Base-by-base conservation (phyloP, 2,113 vertebrate genomes). In the Thermophis baileyi region DNA sequence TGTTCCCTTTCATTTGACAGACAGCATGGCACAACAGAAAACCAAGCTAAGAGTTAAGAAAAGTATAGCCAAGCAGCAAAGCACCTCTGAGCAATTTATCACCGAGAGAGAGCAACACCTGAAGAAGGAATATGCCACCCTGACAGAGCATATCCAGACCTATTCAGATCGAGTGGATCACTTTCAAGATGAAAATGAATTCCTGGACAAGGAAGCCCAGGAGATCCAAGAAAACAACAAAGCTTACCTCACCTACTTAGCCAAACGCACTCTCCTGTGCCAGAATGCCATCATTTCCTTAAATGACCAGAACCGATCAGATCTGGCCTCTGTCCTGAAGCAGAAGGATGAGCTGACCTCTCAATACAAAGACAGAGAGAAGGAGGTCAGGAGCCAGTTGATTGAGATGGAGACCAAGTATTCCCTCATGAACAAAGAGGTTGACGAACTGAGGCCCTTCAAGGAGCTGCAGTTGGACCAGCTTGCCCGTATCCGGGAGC, bases 391-490 rank as follows among this genome's bases (percentile, higher is more conserved):
- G 55, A 88, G 91, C 85, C 91, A 92, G 55, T 47, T 92, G 55
- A 92, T 92, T 1, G 91, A 92, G 85, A 92, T 92, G 94, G 95
- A 97, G 94, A 86, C 44, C 22, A 97, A 97, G 89, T 95, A 93
- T 1, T 94, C 95, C 4, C 91, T 94, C 30, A 85, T 96, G 95
- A 94, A 60, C 4, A 93, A 11, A 24, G 95, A 94, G 60, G 95
- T 97, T 87, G 95, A 96, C 88, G 97, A 96, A 87, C 93, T 98
- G 92, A 95, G 94, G 93, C 95, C 95, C 81, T 97, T 96, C 94
- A 95, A 96, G 93, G 94, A 94, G 10, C 51, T 97, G 90, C 96
- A 97, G 92, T 54, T 94, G 91, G 95, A 97, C 74, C 97, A 97
- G 51, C 74, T 85, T 3, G 95, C 94, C 4, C 96, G 95, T 49